These are phyloP conservation scores for Camponotus floridanus DNA, from an alignment of 1,140 invertebrate genomes.

Conservation along the genomic window DNA sequence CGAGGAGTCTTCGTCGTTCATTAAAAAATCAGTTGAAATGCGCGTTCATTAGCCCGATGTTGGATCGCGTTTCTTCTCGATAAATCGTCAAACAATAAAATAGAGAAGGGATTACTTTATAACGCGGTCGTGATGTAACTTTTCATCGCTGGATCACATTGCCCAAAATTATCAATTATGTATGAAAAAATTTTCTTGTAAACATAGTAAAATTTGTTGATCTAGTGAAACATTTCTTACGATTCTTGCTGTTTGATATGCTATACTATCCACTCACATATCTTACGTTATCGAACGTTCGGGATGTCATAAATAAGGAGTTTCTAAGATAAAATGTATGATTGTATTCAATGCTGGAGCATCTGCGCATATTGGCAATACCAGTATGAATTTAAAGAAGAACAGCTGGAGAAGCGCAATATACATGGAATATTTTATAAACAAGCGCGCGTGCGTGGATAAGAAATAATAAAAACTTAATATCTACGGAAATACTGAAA, in stretches of 20 bases:
- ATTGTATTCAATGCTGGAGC: not conserved
- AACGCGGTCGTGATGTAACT: not conserved
- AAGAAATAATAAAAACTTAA: not conserved
- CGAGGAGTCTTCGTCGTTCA: slow-evolving; percentile 68
- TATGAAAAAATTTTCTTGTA: not conserved
- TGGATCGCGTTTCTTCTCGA: slow-evolving; percentile 49
- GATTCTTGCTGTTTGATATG: slow-evolving; percentile 75
- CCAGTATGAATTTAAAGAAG: slow-evolving; percentile 37
- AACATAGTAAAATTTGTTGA: not conserved
- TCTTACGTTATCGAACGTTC: slow-evolving; percentile 8
- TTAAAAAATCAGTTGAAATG: slow-evolving; percentile 75
- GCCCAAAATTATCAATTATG: slow-evolving; percentile 11
- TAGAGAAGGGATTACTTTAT: slow-evolving; percentile 46
- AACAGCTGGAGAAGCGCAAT: slow-evolving; percentile 1
- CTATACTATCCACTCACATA: slow-evolving; percentile 58
- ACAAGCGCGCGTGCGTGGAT: not conserved
- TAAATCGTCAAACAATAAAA: slow-evolving; percentile 70
- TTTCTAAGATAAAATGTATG: not conserved
- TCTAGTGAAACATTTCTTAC: slow-evolving; percentile 37
- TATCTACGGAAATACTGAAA: not conserved
- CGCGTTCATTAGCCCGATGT: slow-evolving; percentile 61
- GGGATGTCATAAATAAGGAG: not conserved
- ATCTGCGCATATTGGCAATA: slow-evolving; percentile 17
- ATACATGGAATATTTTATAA: not conserved
- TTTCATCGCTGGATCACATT: not conserved